A percentile compares a stretch with the other conserved stretches of the same genome.
These are phyloP conservation scores for Morpho deidamia DNA, from an alignment of 2,888 invertebrate species.

Conservation along the genomic window DNA sequence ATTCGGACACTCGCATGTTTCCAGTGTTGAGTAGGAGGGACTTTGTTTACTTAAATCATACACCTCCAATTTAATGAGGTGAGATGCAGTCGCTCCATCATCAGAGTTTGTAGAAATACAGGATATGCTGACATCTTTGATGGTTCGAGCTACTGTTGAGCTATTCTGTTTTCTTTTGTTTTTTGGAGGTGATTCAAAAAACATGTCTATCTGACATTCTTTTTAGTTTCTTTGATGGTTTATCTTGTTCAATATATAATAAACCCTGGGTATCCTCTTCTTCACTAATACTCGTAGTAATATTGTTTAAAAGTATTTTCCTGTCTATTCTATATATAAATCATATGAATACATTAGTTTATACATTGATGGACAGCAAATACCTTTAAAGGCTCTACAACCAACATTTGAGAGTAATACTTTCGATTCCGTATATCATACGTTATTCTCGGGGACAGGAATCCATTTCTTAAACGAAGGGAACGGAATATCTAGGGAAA, in stretches of 20 bases:
- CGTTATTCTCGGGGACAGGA: too few relatives aligned
- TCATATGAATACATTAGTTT: slow-evolving; percentile 25
- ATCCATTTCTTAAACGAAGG: slow-evolving; percentile 29
- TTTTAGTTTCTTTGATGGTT: not conserved
- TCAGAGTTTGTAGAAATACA: not conserved
- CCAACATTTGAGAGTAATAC: slow-evolving; percentile 12
- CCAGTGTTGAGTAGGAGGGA: not conserved
- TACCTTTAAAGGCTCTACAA: slow-evolving; percentile 22
- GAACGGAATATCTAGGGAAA: slow-evolving; percentile 27
- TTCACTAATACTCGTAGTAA: too few relatives aligned
- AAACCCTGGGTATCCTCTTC: too few relatives aligned
- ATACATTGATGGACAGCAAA: slow-evolving; percentile 26
- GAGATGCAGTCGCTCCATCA: not conserved
- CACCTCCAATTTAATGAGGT: slow-evolving; percentile 4
- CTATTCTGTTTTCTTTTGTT: not conserved
- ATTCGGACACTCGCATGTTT: not conserved
- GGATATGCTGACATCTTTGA: not conserved
- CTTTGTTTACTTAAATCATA: slow-evolving; percentile 1
- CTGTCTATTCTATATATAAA: too few relatives aligned
- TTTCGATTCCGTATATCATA: slow-evolving; percentile 17
- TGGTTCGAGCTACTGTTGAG: not conserved
- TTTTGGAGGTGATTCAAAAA: not conserved
- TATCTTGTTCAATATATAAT: too few relatives aligned
- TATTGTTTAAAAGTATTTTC: too few relatives aligned
- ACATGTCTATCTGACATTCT: not conserved